A percentile compares a stretch with the other conserved stretches of the same genome.
Conservation (phyloP, 2,113 vertebrate species). For the Eptesicus fuscus region DNA sequence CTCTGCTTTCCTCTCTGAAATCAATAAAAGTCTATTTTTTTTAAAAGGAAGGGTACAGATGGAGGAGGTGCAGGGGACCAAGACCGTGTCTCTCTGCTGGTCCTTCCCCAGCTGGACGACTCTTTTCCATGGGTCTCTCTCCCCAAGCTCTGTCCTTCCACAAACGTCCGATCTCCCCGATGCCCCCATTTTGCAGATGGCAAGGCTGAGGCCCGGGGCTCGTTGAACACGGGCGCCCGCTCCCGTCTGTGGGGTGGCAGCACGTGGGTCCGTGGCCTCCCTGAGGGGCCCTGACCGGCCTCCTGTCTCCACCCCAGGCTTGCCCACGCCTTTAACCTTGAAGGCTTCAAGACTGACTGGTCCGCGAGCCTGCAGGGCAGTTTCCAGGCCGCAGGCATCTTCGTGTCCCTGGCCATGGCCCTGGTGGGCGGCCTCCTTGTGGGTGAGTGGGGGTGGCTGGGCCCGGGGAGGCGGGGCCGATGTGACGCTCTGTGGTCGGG, state of each 20-base stretch:
- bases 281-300: neutral
- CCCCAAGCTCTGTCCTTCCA: neutral
- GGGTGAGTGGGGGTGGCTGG: conserved; percentile 82
- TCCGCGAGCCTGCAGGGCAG: conserved; percentile 83
- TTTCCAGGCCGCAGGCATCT: conserved; percentile 90
- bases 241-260: neutral
- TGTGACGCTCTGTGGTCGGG: neutral
- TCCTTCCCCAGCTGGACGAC: neutral
- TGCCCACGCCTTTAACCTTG: conserved; percentile 80
- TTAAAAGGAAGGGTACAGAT: conserved; percentile 82
- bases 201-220: neutral
- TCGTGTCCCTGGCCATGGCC: conserved; percentile 90
- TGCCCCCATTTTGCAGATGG: neutral
- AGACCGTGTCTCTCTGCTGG: neutral
- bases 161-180: too few species aligned
- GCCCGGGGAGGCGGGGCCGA: neutral
- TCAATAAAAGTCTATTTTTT: too few species aligned
- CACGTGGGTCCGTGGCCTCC: neutral
- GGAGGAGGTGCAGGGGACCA: too few species aligned
- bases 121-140: neutral
- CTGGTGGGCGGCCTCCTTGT: conserved; percentile 88
- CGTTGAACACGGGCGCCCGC: neutral
- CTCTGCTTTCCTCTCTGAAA: too few species aligned
- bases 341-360: conserved; percentile 53
- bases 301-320: conserved; percentile 80